phyloP scores from a whole-genome alignment of 2,888 invertebrate species.

The Macaria notata region DNA sequence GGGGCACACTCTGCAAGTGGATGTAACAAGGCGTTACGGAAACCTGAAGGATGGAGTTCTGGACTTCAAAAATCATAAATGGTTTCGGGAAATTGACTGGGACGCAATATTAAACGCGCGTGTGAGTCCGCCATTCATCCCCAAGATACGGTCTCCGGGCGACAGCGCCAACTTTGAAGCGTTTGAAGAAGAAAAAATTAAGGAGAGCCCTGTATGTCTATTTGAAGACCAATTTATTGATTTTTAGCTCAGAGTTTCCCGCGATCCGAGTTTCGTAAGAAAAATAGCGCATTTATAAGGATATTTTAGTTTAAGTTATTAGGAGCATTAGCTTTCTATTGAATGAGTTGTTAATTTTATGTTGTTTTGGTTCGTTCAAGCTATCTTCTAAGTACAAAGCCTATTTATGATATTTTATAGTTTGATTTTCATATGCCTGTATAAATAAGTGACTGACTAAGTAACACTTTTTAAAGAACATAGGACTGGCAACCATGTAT shows the following conservation, averaged over 20 bases:
- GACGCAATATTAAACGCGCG: slow-evolving; percentile 90
- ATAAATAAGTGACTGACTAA: no score
- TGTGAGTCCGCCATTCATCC: slow-evolving; percentile 84
- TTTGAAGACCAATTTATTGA: slow-evolving; percentile 86
- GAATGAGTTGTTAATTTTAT: neutral
- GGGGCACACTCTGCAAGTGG: slow-evolving; percentile 87
- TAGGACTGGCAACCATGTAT: no score
- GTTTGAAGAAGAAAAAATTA: slow-evolving; percentile 81
- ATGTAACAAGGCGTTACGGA: slow-evolving; percentile 86
- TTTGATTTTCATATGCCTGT: no score
- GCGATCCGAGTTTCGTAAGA: slow-evolving; percentile 12
- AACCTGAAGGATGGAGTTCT: slow-evolving; percentile 93
- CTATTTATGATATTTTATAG: no score
- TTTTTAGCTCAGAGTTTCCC: slow-evolving; percentile 72
- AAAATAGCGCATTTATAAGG: slow-evolving; percentile 34
- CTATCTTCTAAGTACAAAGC: neutral
- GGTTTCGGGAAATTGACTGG: slow-evolving; percentile 96
- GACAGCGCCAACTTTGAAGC: slow-evolving; percentile 88
- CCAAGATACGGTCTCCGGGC: slow-evolving; percentile 80
- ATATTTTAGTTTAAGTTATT: slow-evolving; percentile 47
- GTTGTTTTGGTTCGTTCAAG: neutral
- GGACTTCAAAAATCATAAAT: slow-evolving; percentile 96
- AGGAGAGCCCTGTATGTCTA: slow-evolving; percentile 76
- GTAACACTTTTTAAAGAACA: no score
- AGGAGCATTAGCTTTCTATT: slow-evolving; percentile 15